Conservation (phyloP, 2,113 vertebrate species). For the Sakesphorus luctuosus region DNA sequence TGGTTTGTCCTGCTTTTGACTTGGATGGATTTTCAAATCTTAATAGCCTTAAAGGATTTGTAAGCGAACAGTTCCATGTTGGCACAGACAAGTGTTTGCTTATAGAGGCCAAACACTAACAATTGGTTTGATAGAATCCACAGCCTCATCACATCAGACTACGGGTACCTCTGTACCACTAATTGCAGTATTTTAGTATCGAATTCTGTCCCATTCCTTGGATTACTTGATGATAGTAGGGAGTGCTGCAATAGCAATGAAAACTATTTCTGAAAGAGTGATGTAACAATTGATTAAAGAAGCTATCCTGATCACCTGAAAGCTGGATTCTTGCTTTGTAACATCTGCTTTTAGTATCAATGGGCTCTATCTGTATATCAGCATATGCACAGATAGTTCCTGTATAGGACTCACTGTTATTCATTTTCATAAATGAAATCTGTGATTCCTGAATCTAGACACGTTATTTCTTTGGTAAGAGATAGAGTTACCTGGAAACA, state of each 20-base stretch:
- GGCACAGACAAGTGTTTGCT: constrained; percentile 41
- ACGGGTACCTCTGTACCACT: constrained; percentile 24
- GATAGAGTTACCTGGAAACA: neutral
- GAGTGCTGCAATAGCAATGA: neutral
- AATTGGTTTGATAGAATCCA: constrained; percentile 57
- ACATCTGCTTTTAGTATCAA: neutral
- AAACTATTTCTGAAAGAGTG: neutral
- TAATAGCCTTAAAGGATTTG: constrained; percentile 64
- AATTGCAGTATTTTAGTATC: constrained; percentile 59
- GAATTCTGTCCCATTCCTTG: constrained; percentile 17
- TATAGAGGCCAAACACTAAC: constrained; percentile 42
- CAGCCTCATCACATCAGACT: neutral
- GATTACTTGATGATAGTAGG: neutral
- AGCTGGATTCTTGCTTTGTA: neutral
- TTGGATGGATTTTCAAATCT: constrained; percentile 3
- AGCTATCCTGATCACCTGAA: neutral
- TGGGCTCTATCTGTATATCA: neutral
- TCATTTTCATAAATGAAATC: neutral
- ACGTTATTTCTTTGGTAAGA: neutral
- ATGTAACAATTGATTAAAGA: neutral
- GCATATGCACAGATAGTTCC: neutral
- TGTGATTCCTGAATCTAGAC: neutral
- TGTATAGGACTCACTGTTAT: neutral
- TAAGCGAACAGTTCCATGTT: constrained; percentile 32
- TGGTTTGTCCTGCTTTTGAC: neutral